Percentiles rank a stretch among this genome's conserved stretches.
Conservation (phyloP, 2,797 vertebrate genomes). For the Nannoperca obscura region DNA sequence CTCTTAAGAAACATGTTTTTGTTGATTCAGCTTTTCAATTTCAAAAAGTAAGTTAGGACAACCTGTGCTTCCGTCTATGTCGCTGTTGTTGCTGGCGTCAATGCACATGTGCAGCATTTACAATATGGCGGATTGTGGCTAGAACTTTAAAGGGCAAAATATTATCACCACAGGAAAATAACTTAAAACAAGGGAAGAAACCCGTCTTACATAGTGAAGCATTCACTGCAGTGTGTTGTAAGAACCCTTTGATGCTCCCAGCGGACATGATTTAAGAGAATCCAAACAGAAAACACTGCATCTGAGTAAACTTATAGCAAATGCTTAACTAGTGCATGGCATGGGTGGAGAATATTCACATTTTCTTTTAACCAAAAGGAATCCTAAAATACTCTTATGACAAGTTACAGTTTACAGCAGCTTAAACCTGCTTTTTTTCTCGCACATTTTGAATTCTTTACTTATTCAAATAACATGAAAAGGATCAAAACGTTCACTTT, state of each 20-base stretch:
- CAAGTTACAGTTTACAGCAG: background rate
- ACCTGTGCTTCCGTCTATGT: background rate
- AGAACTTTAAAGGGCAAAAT: background rate
- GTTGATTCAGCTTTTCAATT: background rate
- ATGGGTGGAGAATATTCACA: background rate
- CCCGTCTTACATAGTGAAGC: background rate
- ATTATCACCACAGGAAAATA: background rate
- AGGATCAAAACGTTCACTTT: background rate
- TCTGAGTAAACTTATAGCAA: background rate
- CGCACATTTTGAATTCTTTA: background rate
- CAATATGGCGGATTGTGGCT: background rate
- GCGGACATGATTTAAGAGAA: background rate
- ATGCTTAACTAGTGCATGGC: background rate
- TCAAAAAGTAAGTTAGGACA: background rate
- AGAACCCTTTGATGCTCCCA: no score
- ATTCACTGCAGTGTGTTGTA: background rate
- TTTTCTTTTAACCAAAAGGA: background rate
- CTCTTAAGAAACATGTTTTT: conserved; percentile 10
- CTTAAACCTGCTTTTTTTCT: background rate
- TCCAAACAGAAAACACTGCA: no score
- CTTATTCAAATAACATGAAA: background rate
- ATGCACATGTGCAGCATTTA: background rate
- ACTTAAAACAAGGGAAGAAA: background rate
- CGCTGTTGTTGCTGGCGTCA: background rate
- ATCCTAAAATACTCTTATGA: background rate